Base-by-base conservation (phyloP, 2,113 vertebrate species). In the Erpornis zantholeuca region DNA sequence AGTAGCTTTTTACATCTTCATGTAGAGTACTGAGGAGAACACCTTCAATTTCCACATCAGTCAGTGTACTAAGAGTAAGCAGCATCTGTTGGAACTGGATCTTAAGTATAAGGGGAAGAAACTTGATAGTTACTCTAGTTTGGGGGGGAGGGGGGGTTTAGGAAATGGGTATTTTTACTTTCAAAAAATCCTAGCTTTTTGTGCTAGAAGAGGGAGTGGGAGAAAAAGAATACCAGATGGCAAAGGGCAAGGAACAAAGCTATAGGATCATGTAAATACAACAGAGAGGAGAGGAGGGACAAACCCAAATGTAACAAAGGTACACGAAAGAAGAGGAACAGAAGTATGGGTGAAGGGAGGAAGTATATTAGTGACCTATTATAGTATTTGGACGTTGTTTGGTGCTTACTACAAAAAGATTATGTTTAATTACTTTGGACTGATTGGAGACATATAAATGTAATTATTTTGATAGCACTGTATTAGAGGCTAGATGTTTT, bases 141-240 rank as follows among this genome's bases (percentile, higher is more conserved):
- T 4, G 33, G 19, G 22, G 4, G 2, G 8, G 10, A 3, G 7
- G 5, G 2, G 4, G 4, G 12, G 6, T n/a, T n/a, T n/a, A 8
- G 12, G 22, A 49, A 66, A 21, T 9, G 4, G 2, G 4, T 76
- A 44, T 73, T 70, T 82, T 70, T 69, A 42, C 38, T 78, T 73
- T 14, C 19, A 23, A 68, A 88, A 88, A 63, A 6, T 9, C 17
- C 9, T 29, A 49, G 25, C 6, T 59, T 92, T 69, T 92, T 73
- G 20, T 81, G 35, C 64, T 81, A 49, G 17, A 66, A 80, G 65
- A 54, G 9, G 4, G 16, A 77, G 29, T 12, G 8, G 25, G 35
- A 29, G 10, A 54, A 88, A 66, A 88, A 64, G 31, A 71, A 57
- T 44, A 36, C 24, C 3, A 3, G 69, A 65, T 33, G 18, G 21